phyloP scores from a whole-genome alignment of 2,888 invertebrate genomes.

The Phania funesta region DNA sequence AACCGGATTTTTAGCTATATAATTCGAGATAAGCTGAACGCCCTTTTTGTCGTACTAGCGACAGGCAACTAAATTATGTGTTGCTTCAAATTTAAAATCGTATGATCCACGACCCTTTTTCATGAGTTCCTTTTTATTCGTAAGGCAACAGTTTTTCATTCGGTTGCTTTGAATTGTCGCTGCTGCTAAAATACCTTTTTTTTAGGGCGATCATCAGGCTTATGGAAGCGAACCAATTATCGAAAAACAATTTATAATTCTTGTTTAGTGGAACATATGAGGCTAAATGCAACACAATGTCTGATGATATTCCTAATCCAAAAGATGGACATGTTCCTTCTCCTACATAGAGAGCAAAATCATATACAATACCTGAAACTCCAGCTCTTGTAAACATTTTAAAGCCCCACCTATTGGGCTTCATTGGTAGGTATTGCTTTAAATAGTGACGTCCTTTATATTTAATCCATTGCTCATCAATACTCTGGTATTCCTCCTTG shows the following conservation, averaged over 20 bases:
- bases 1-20: slow-evolving; percentile 49
- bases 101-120: slow-evolving; percentile 57
- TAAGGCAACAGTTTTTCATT: too few species aligned
- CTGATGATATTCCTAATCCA: slow-evolving; percentile 45
- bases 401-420: slow-evolving; percentile 46
- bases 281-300: neutral
- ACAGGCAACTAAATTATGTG: slow-evolving; percentile 62
- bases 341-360: slow-evolving; percentile 33
- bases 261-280: neutral
- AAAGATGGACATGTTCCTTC: slow-evolving; percentile 27
- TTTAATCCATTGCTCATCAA: slow-evolving; percentile 39
- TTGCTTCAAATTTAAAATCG: slow-evolving; percentile 62
- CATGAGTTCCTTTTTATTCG: slow-evolving; percentile 50
- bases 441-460: slow-evolving; percentile 26
- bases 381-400: slow-evolving; percentile 47
- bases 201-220: slow-evolving; percentile 11
- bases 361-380: slow-evolving; percentile 42
- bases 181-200: slow-evolving; percentile 24
- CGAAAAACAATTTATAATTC: slow-evolving; percentile 2
- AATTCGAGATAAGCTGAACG: slow-evolving; percentile 65
- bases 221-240: neutral
- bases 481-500: slow-evolving; percentile 28
- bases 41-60: slow-evolving; percentile 67
- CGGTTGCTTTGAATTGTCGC: neutral
- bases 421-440: slow-evolving; percentile 37